These are phyloP conservation scores for Lordiphosa clarofinis DNA, from an alignment of 1,140 invertebrate species.

Conservation along the genomic window DNA sequence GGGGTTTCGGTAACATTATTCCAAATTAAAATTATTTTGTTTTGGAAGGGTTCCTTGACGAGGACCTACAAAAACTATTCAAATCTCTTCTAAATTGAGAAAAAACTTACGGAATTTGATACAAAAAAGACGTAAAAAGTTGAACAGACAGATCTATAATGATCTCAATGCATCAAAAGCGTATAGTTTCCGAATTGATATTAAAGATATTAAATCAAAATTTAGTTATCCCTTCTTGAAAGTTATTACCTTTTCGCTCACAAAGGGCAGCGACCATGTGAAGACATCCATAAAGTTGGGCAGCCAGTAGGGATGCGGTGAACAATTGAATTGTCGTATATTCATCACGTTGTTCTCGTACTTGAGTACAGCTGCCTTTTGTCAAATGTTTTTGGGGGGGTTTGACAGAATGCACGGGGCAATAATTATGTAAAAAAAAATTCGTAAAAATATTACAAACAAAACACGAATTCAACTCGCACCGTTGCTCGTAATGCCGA, in stretches of 20 bases:
- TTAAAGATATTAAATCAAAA: no score
- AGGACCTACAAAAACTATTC: no score
- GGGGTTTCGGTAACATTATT: no score
- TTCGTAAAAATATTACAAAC: slow-evolving; percentile 29
- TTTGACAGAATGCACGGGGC: slow-evolving; percentile 51
- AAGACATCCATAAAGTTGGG: slow-evolving; percentile 99
- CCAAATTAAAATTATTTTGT: no score
- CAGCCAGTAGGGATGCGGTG: slow-evolving; percentile 99
- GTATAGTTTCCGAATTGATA: no score
- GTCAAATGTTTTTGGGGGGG: slow-evolving; percentile 65
- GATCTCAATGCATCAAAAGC: no score
- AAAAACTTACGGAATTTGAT: no score
- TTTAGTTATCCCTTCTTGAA: no score
- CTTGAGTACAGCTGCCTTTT: slow-evolving; percentile 98
- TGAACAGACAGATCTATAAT: no score
- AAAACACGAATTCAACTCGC: slow-evolving; percentile 31
- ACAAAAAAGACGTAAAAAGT: no score
- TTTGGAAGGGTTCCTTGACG: no score
- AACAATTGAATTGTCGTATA: slow-evolving; percentile 99
- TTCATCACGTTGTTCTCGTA: slow-evolving; percentile 99
- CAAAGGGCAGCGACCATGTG: slow-evolving; percentile 99
- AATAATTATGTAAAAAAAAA: neutral
- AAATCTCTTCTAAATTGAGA: no score
- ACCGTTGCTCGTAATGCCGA: slow-evolving; percentile 46
- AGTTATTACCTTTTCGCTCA: slow-evolving; percentile 95